Conservation (phyloP, 2,797 vertebrate genomes). For the Sebastes vulpes region DNA sequence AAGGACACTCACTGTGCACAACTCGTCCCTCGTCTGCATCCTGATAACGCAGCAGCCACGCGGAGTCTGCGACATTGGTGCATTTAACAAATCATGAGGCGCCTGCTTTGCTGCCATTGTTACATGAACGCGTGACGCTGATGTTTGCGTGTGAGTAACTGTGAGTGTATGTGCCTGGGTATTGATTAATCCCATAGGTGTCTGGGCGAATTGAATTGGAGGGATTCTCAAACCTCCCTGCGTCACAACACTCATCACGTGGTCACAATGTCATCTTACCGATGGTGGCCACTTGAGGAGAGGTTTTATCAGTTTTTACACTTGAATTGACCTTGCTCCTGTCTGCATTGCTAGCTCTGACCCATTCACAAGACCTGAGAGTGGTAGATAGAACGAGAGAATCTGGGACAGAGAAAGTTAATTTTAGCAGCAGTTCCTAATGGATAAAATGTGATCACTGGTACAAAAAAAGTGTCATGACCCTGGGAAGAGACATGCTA, state of each 20-base stretch:
- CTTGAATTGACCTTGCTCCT: constrained; percentile 22
- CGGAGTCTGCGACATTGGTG: constrained; percentile 29
- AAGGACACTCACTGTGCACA: constrained; percentile 61
- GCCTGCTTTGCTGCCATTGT: constrained; percentile 3
- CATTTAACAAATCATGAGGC: constrained; percentile 56
- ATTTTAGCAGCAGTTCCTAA: constrained; percentile 34
- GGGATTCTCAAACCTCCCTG: neutral
- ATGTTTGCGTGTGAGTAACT: constrained; percentile 1
- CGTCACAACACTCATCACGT: neutral
- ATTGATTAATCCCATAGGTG: neutral
- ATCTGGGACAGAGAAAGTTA: constrained; percentile 19
- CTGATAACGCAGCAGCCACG: constrained; percentile 58
- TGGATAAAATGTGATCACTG: constrained; percentile 50
- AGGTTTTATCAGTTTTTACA: constrained; percentile 19
- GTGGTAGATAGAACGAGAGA: neutral
- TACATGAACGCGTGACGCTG: constrained; percentile 13
- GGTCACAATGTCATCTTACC: neutral
- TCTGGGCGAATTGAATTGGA: neutral
- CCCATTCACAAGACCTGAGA: constrained; percentile 7
- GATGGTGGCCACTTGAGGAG: neutral
- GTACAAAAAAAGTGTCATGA: constrained; percentile 5
- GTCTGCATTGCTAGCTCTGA: constrained; percentile 14
- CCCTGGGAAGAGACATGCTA: constrained; percentile 9
- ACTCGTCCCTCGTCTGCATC: constrained; percentile 27
- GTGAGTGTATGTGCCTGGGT: neutral